Evolutionary conservation across 1,140 invertebrate genomes (phyloP), one percentile per base, ranked within the genome.

Genomic region (Drosophila persimilis): DNA sequence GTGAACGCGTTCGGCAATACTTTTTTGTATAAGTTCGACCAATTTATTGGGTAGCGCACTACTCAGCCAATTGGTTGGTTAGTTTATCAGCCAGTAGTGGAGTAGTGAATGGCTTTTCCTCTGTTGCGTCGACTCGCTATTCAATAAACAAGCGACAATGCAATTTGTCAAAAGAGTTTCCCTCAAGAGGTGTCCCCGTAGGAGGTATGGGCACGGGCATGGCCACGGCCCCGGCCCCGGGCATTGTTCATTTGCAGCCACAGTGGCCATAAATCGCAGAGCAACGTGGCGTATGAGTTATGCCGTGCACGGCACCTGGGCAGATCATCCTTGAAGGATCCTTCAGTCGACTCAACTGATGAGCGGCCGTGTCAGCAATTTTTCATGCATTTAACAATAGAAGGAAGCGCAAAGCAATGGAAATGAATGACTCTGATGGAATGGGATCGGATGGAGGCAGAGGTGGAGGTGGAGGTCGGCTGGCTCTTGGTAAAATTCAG

Each of bases 301-400:
- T 77, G 75, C 58, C 60, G 56, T 53, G 69, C 54, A 77, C 70
- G 56, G 48, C 54, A 54, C 46, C 57, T 39, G 51, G 51, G 11
- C 51, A 11, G 51, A 53, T 53, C 50, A 41, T 54, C 26, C 35
- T 56, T 20, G 46, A 54, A 55, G 70, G 48, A 64, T 65, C 24
- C 5, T n/a, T 11, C 35, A 4, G 4, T 39, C 35, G 11, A 39
- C 24, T 44, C 48, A 53, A 51, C 59, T 67, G 71, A 70, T 66
- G 69, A 71, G 64, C 59, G 62, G 54, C 63, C 69, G 58, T 66
- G 81, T 74, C 64, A 67, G 81, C 78, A 77, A 85, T 85, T 88
- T 85, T 86, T 86, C 83, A 86, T 81, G 69, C 83, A 88, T 75
- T 88, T 88, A 86, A 86, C 81, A 86, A 86, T 88, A 61, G 81